Evolutionary conservation across 2,113 vertebrate genomes (phyloP), one percentile per base, ranked within the genome.

Genomic region (Tachycineta bicolor): DNA sequence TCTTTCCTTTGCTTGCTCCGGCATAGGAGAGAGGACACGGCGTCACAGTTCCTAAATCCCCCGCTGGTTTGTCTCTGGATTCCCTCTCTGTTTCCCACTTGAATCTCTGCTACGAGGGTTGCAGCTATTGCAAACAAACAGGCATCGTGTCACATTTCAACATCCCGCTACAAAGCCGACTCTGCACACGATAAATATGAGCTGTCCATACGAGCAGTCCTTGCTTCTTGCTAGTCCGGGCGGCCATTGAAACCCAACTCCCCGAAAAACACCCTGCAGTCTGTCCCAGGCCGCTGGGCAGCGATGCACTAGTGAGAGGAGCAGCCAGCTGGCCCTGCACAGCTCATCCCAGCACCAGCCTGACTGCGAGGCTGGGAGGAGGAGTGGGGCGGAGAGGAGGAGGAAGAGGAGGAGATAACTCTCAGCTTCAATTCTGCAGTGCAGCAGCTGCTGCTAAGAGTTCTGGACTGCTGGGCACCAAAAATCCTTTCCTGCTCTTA

Each of bases 91-190:
- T 64, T 76, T 97, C 97, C 90, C 58, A 67, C 95, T 70, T 80
- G 94, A 79, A 91, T 94, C 80, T 85, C 92, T 63, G 95, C 92
- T 87, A 89, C 44, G 81, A 96, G 77, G 96, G 63, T 82, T 53
- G 67, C 90, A 82, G 96, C 98, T 98, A 97, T 83, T 96, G 96
- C 97, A 97, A 96, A 98, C 96, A 98, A 96, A 98, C 90, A 97
- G 89, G 97, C 92, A 93, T 94, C 8, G 62, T 83, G 93, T 98
- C 97, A 98, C 21, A 90, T 74, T 92, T 84, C 94, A 89, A 87
- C 84, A 96, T 96, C 95, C 91, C 78, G 10, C 94, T 96, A 94
- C 90, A 93, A 83, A 92, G 95, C 71, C 76, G 86, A 82, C 88
- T 94, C 76, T 11, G 81, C 81, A 76, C 62, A 31, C 29, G 43